Base-by-base conservation (phyloP, 2,113 vertebrate genomes). In the Pterocles orientalis region DNA sequence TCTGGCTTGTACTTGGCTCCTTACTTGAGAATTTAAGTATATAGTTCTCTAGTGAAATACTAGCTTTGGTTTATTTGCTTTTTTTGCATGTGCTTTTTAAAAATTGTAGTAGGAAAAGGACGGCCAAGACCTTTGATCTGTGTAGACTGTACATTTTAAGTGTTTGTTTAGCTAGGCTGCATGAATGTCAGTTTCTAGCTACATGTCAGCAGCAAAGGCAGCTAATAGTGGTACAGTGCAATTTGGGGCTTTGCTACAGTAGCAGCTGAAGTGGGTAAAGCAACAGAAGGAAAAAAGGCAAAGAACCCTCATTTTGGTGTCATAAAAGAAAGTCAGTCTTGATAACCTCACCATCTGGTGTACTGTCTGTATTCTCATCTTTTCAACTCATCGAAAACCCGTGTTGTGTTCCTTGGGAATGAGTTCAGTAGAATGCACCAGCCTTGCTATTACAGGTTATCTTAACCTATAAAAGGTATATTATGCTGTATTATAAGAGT, bases 401-500 rank as follows among this genome's bases (percentile, higher is more conserved):
- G 4, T 15, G 5, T 73, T 26, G 14, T 76, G 62, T 43, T 82
- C 45, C 14, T 2, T 26, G 6, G 50, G 47, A 78, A 43, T 68
- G 41, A 45, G 25, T 15, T 39, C 60, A 73, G 24, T 68, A 24
- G 26, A 64, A 25, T 1, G 2, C 33, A 21, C 50, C 28, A 50
- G 7, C 29, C 50, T 73, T 75, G 29, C 75, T 90, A 2, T 53
- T 34, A 15, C 26, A 56, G 82, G 34, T 64, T 56, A 58, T 23
- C 16, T 82, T 56, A 33, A 33, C 18, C 45, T 65, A 9, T n/a
- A 14, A 29, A 21, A 80, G n/a, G 7, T 72, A 1, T 26, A 7
- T 34, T n/a, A 4, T 43, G 54, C 20, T 29, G 0, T 47, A 4
- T 56, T 57, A 36, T 7, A 28, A 28, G 36, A 41, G 3, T 29